Percentiles rank a stretch among this genome's conserved stretches.
Conservation (phyloP, 2,888 invertebrate species). For the Argynnis bischoffii region DNA sequence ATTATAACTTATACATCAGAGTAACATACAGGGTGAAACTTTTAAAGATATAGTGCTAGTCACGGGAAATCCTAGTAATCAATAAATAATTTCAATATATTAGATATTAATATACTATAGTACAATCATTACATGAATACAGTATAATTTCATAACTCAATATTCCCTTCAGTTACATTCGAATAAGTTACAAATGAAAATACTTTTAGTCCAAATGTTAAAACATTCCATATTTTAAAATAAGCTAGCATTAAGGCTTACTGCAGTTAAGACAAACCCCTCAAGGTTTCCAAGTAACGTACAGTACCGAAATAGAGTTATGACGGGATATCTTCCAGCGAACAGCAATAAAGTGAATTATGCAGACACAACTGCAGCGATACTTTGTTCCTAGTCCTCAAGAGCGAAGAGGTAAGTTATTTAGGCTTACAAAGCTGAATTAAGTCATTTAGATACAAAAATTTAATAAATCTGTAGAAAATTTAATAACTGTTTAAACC, state of each 20-base stretch:
- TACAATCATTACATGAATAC: no score
- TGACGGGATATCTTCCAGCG: slow-evolving; percentile 57
- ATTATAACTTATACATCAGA: no score
- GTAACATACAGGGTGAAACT: no score
- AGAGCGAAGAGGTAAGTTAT: slow-evolving; percentile 18
- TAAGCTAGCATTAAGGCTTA: neutral
- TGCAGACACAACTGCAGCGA: slow-evolving; percentile 76
- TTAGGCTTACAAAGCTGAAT: slow-evolving; percentile 23
- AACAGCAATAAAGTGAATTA: slow-evolving; percentile 76
- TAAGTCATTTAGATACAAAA: neutral
- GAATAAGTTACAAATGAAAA: neutral
- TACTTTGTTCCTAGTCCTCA: slow-evolving; percentile 64
- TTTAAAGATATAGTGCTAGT: no score
- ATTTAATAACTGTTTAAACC: no score
- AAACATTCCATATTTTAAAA: neutral
- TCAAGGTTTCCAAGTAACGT: slow-evolving; percentile 32
- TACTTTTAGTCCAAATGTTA: no score
- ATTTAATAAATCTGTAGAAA: no score
- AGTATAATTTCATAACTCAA: neutral
- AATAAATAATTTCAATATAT: no score
- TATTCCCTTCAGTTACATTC: neutral
- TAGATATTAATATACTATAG: no score
- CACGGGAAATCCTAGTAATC: no score
- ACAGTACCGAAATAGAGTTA: slow-evolving; percentile 53
- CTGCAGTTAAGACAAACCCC: slow-evolving; percentile 28